A percentile compares a stretch with the other conserved stretches of the same genome.
These are phyloP conservation scores for Poecile montanus DNA, from an alignment of 2,797 vertebrate species.

Conservation along the genomic window DNA sequence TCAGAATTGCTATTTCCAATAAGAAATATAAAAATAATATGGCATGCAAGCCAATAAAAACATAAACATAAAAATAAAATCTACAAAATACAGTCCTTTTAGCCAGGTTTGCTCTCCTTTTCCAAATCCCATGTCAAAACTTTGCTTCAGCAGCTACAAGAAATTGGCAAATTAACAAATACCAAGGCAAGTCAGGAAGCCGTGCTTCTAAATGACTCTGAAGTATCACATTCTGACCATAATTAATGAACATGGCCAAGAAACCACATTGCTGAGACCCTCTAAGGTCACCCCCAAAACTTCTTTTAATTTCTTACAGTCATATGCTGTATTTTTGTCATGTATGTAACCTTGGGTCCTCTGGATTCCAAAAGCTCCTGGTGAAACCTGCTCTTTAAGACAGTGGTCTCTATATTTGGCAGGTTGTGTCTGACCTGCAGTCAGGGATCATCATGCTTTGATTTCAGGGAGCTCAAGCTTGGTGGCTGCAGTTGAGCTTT, in stretches of 20 bases:
- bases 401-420: neutral
- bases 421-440: fast-evolving
- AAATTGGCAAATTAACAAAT: neutral
- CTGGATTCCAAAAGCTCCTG: neutral
- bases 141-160: neutral
- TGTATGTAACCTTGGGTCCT: neutral
- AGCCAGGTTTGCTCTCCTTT: constrained; percentile 7
- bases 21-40: constrained; percentile 33
- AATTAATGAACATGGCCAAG: neutral
- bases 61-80: constrained; percentile 40
- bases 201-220: neutral
- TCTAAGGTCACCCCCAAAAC: neutral
- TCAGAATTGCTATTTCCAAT: neutral
- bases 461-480: neutral
- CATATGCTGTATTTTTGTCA: fast-evolving
- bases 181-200: neutral
- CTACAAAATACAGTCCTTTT: constrained; percentile 2
- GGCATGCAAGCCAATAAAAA: constrained; percentile 10
- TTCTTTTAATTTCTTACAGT: neutral
- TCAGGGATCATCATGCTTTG: neutral
- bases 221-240: neutral
- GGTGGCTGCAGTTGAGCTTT: neutral
- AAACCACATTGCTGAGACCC: fast-evolving
- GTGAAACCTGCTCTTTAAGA: neutral
- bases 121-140: neutral